A percentile compares a stretch with the other conserved stretches of the same genome.
Evolutionary conservation across 2,797 vertebrate genomes (phyloP).

Genomic region (Cottoperca gobio): DNA sequence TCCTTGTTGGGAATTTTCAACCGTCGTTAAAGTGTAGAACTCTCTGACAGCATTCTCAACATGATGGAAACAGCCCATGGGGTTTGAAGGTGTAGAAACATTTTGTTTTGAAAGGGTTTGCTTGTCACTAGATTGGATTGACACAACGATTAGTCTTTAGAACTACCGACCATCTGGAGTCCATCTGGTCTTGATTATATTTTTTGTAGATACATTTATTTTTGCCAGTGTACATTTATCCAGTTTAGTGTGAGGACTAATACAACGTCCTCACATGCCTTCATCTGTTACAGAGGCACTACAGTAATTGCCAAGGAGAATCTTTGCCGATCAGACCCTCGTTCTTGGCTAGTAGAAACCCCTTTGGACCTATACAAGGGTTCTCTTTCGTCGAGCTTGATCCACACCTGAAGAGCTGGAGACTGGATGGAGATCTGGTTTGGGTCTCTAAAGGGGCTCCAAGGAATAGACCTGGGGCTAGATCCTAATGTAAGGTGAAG

Average conservation of each 20-base stretch:
- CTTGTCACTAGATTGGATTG: too few species aligned
- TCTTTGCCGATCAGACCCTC: too few species aligned
- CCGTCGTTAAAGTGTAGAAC: neutral
- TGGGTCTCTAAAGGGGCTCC: neutral
- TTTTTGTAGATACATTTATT: neutral
- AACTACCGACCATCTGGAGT: slow-evolving; percentile 20
- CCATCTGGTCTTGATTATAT: neutral
- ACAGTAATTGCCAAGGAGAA: neutral
- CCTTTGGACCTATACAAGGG: neutral
- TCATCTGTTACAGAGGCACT: neutral
- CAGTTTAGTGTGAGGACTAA: neutral
- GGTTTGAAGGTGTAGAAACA: neutral
- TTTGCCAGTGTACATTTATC: neutral
- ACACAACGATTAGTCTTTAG: neutral
- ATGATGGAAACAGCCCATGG: neutral
- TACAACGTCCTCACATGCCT: neutral
- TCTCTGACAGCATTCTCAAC: neutral
- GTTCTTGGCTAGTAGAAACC: too few species aligned
- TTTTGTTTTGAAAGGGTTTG: too few species aligned
- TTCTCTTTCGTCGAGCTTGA: neutral
- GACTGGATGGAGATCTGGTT: neutral
- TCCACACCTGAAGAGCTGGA: neutral
- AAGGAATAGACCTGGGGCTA: neutral
- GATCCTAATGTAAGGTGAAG: neutral
- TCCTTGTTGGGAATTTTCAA: neutral